phyloP scores from a whole-genome alignment of 2,113 vertebrate species.

The Limnothrissa miodon region DNA sequence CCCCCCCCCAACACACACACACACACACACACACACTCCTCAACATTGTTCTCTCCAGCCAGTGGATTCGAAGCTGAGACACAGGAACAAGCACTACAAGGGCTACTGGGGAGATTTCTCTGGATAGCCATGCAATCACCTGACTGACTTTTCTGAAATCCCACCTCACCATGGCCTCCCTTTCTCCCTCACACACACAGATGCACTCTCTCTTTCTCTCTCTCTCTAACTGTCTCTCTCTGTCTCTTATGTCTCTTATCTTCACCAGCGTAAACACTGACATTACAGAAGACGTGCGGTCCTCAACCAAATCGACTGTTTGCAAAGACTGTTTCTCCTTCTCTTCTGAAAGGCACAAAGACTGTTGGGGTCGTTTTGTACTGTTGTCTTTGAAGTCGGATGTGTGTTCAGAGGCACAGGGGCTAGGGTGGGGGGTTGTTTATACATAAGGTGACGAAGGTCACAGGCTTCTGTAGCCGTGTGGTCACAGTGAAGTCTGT shows the following conservation, averaged over 20 bases:
- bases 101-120: background rate
- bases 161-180: background rate
- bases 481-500: background rate
- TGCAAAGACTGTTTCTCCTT: constrained; percentile 5
- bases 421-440: background rate
- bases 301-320: constrained; percentile 51
- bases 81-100: background rate
- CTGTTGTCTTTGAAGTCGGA: background rate
- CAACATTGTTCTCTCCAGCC: background rate
- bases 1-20: too few relatives aligned
- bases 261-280: constrained; percentile 19
- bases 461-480: background rate
- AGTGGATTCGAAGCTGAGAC: background rate
- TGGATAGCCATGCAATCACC: background rate
- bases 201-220: background rate
- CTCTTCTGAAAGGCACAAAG: constrained; percentile 5
- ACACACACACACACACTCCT: too few relatives aligned
- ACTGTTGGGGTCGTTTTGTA: background rate
- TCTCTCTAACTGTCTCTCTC: background rate
- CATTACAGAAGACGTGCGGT: constrained; percentile 14
- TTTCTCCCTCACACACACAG: constrained; percentile 1
- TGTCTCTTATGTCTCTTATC: constrained; percentile 20
- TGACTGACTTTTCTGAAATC: background rate
- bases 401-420: background rate
- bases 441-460: background rate